These are phyloP conservation scores for Acrossocheilus wenchowensis DNA, from an alignment of 2,797 vertebrate species.

Conservation along the genomic window DNA sequence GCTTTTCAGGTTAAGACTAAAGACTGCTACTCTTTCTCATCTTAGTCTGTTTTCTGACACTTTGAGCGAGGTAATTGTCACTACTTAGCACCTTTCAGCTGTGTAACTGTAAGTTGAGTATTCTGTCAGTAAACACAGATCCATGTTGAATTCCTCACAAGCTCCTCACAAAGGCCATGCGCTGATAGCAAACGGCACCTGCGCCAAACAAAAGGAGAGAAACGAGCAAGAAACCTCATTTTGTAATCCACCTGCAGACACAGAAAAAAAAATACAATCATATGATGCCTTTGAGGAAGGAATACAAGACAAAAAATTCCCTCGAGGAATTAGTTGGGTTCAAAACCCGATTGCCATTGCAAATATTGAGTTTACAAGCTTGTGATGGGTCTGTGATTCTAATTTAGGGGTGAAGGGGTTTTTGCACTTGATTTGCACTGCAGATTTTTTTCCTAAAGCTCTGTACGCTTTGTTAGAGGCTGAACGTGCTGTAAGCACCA, in stretches of 20 bases:
- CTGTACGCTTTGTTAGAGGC: slow-evolving; percentile 36
- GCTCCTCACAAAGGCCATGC: slow-evolving; percentile 61
- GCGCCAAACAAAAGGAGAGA: slow-evolving; percentile 60
- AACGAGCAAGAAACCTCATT: slow-evolving; percentile 63
- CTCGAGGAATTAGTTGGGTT: slow-evolving; percentile 55
- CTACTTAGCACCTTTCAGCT: slow-evolving; percentile 75
- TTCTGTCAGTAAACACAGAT: slow-evolving; percentile 70
- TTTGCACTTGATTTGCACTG: slow-evolving; percentile 54
- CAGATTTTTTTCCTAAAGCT: slow-evolving; percentile 35
- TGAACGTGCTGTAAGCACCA: slow-evolving; percentile 29
- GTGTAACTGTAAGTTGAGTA: slow-evolving; percentile 64
- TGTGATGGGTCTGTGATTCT: slow-evolving; percentile 60
- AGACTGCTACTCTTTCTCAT: slow-evolving; percentile 67
- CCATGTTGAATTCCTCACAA: slow-evolving; percentile 75
- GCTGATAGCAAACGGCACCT: slow-evolving; percentile 64
- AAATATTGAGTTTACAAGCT: slow-evolving; percentile 58
- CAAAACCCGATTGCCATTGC: slow-evolving; percentile 54
- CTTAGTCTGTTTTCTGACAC: slow-evolving; percentile 74
- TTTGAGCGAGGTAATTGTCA: slow-evolving; percentile 75
- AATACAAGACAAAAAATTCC: slow-evolving; percentile 53
- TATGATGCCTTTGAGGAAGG: slow-evolving; percentile 57
- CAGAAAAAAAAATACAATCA: slow-evolving; percentile 57
- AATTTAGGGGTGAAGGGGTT: slow-evolving; percentile 61
- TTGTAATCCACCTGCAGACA: slow-evolving; percentile 56
- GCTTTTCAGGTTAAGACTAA: slow-evolving; percentile 65